Percentiles rank a stretch among this genome's conserved stretches.
phyloP scores from a whole-genome alignment of 1,140 invertebrate species.

The Cataglyphis hispanica region DNA sequence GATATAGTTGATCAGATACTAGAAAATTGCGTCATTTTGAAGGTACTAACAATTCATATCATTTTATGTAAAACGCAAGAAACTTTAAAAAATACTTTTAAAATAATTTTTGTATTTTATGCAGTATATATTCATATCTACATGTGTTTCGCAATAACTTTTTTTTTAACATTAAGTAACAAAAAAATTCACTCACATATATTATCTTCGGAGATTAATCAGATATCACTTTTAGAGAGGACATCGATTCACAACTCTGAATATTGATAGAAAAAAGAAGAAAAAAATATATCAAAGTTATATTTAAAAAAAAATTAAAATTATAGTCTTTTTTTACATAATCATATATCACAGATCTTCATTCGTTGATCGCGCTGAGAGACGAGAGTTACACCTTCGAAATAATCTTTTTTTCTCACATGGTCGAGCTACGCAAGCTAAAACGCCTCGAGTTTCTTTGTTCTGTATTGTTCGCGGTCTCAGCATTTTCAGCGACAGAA shows the following conservation, averaged over 20 bases:
- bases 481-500: constrained; percentile 37
- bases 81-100: constrained; percentile 8
- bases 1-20: not conserved
- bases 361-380: not conserved
- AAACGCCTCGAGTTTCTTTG: constrained; percentile 29
- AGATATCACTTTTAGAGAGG: not conserved
- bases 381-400: not conserved
- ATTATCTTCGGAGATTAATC: not conserved
- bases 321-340: no score
- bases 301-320: no score
- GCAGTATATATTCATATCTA: not conserved
- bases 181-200: not conserved
- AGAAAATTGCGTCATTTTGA: not conserved
- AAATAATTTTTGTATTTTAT: not conserved
- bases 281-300: not conserved
- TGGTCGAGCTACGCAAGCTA: constrained; percentile 26
- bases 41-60: not conserved
- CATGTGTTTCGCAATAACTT: not conserved
- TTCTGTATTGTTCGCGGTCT: constrained; percentile 42
- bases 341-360: not conserved
- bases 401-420: constrained; percentile 16
- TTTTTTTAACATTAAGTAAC: not conserved
- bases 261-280: not conserved
- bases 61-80: constrained; percentile 2
- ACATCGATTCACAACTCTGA: not conserved